Base-by-base conservation (phyloP, 1,140 invertebrate species). In the Anadara kagoshimensis region DNA sequence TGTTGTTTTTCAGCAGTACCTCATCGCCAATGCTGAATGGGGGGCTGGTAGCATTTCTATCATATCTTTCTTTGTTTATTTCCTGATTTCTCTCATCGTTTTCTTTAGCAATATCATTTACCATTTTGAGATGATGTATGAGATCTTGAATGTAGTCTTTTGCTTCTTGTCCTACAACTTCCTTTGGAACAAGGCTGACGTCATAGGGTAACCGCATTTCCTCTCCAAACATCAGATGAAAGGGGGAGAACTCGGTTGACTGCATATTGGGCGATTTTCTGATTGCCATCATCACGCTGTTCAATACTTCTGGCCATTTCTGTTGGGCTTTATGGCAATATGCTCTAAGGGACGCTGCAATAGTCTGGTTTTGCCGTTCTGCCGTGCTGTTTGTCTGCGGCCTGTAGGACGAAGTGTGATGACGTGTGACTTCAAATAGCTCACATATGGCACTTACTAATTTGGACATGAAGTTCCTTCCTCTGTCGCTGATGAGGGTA, bases 361-460 rank as follows among this genome's bases (percentile, higher is more conserved):
- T 8, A 14, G 51, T 58, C 5, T 36, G 56, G 26, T 72, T 72
- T 29, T 64, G 36, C 18, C 69, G 54, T 51, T 72, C 69, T 26
- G 26, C 61, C 18, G 49, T 41, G 1, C 61, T 62, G 65, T 72
- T 72, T 45, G 69, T 72, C 12, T 64, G 20, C 24, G 69, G 69
- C 11, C 65, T 49, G 58, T 72, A 64, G 12, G 51, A 36, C 5
- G 49, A 70, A 18, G 71, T 80, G 26, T 67, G 64, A 54, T 67
- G 64, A 18, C 56, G 64, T 24, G 29, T 61, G 20, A 80, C 65
- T 16, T 70, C 36, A 69, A 80, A 78, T 14, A 80, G 29, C 57
- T 78, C 72, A 73, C 78, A 80, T 29, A 78, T 18, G 20, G 75
- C 68, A 56, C 62, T 73, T 22, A 78, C 78, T 44, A 80, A 59